phyloP scores from a whole-genome alignment of 2,797 vertebrate species.

The Agapornis canus region DNA sequence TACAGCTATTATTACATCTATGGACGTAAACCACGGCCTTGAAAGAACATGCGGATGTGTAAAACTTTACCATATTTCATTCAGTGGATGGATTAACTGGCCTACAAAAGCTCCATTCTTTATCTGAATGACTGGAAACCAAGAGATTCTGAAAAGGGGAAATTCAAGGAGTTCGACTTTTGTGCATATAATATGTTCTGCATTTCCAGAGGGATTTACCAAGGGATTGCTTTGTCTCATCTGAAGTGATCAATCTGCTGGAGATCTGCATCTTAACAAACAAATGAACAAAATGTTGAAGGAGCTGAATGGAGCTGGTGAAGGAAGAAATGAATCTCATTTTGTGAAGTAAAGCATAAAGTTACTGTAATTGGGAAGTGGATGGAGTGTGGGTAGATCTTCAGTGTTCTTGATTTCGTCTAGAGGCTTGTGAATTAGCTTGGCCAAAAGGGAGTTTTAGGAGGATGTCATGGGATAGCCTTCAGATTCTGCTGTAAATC shows the following conservation, averaged over 20 bases:
- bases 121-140: slow-evolving; percentile 51
- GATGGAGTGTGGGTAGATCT: background rate
- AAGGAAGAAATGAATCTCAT: slow-evolving; percentile 31
- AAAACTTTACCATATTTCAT: slow-evolving; percentile 60
- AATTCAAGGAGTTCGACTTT: slow-evolving; percentile 56
- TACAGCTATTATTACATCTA: slow-evolving; percentile 40
- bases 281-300: slow-evolving; percentile 15
- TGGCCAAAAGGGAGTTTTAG: background rate
- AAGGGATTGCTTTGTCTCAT: slow-evolving; percentile 47
- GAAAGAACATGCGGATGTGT: slow-evolving; percentile 45
- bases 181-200: slow-evolving; percentile 31
- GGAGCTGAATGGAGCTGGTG: slow-evolving; percentile 19
- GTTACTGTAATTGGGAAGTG: slow-evolving; percentile 49
- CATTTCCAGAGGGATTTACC: slow-evolving; percentile 55
- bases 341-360: slow-evolving; percentile 25
- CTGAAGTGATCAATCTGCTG: slow-evolving; percentile 56
- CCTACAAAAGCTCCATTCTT: slow-evolving; percentile 62
- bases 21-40: slow-evolving; percentile 35
- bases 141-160: slow-evolving; percentile 56
- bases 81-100: slow-evolving; percentile 59
- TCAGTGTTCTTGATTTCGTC: background rate
- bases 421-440: background rate
- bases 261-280: slow-evolving; percentile 50
- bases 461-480: background rate
- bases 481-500: background rate